These are phyloP conservation scores for Sialis fuliginosa DNA, from an alignment of 2,888 invertebrate genomes.

Conservation along the genomic window DNA sequence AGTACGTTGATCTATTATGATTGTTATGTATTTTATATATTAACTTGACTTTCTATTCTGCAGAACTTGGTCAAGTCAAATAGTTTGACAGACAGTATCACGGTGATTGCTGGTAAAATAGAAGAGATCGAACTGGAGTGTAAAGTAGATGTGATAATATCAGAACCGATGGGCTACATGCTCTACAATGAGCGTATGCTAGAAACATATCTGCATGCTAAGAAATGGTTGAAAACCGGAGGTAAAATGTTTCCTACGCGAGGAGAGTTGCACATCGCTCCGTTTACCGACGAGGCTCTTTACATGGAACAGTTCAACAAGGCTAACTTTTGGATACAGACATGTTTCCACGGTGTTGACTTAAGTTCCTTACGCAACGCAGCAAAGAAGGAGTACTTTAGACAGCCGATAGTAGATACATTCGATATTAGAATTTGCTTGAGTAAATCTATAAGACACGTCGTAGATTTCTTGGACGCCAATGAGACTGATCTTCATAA, in stretches of 20 bases:
- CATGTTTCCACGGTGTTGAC: constrained; percentile 95
- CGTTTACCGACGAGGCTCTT: constrained; percentile 92
- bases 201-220: constrained; percentile 95
- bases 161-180: constrained; percentile 99
- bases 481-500: constrained; percentile 86
- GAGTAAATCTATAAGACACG: constrained; percentile 82
- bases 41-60: constrained; percentile 10
- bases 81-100: constrained; percentile 69
- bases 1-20: constrained; percentile 17
- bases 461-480: constrained; percentile 84
- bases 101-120: constrained; percentile 92
- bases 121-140: constrained; percentile 95
- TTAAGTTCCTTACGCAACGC: constrained; percentile 77
- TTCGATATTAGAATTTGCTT: constrained; percentile 96
- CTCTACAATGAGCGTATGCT: constrained; percentile 97
- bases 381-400: constrained; percentile 93
- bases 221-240: constrained; percentile 86
- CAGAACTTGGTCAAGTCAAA: constrained; percentile 76
- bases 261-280: constrained; percentile 93
- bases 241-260: constrained; percentile 96
- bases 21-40: neutral
- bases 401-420: constrained; percentile 95
- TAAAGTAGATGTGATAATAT: constrained; percentile 90
- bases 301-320: constrained; percentile 98
- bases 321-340: constrained; percentile 98